These are phyloP conservation scores for Lepus americanus DNA, from an alignment of 2,113 vertebrate species.

Conservation along the genomic window DNA sequence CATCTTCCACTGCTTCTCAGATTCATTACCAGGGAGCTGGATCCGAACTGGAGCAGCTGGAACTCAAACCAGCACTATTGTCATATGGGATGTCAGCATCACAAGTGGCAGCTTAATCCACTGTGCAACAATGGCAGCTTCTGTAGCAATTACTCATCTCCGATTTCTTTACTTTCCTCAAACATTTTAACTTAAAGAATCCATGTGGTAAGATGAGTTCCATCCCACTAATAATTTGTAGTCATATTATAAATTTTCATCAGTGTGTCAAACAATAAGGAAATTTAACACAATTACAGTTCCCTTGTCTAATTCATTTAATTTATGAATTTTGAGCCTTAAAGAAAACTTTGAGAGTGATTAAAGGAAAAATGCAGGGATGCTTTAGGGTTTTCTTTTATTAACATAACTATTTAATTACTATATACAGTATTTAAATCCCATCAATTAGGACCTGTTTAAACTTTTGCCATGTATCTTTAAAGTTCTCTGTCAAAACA, in stretches of 20 bases:
- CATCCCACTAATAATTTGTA: conserved; percentile 38
- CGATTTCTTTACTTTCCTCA: not conserved
- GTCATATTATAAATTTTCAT: conserved; percentile 1
- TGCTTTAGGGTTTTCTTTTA: conserved; percentile 48
- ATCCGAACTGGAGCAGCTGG: too few species aligned
- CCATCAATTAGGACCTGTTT: conserved; percentile 76
- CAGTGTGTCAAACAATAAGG: not conserved
- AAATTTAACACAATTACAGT: conserved; percentile 55
- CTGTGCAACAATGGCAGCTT: too few species aligned
- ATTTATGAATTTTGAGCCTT: conserved; percentile 59
- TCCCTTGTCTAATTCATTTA: conserved; percentile 46
- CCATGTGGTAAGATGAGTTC: not conserved
- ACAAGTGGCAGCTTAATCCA: too few species aligned
- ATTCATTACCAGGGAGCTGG: too few species aligned
- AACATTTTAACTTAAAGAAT: conserved; percentile 47
- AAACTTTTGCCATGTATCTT: conserved; percentile 71
- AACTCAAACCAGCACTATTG: too few species aligned
- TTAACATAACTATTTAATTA: conserved; percentile 75
- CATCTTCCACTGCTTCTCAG: too few species aligned
- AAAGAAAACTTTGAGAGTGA: conserved; percentile 31
- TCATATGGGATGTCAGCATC: too few species aligned
- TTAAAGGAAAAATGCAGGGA: conserved; percentile 51
- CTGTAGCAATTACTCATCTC: conserved; percentile 14
- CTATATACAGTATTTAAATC: conserved; percentile 68
- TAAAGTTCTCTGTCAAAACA: conserved; percentile 74